Conservation (phyloP, 2,888 invertebrate genomes). For the Poecilobothrus nobilitatus region DNA sequence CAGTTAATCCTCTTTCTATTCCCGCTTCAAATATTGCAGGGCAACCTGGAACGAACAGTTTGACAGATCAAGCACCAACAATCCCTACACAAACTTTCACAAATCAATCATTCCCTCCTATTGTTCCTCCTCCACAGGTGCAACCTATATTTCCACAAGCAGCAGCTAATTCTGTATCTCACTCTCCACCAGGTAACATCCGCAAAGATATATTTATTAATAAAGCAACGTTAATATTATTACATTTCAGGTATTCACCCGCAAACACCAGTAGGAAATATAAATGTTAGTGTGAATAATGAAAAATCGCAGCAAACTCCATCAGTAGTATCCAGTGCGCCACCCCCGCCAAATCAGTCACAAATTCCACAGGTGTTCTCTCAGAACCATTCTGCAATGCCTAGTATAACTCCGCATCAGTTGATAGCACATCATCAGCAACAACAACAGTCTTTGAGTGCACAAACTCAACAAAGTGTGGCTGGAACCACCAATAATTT, state of each 20-base stretch:
- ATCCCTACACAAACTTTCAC: constrained; percentile 80
- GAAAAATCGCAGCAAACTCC: constrained; percentile 10
- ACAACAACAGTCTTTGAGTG: neutral
- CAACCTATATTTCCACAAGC: constrained; percentile 8
- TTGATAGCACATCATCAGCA: constrained; percentile 1
- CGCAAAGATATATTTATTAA: neutral
- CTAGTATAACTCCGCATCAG: constrained; percentile 7
- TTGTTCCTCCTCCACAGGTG: constrained; percentile 23
- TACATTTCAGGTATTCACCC: constrained; percentile 14
- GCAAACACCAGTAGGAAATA: neutral
- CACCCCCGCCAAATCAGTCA: neutral
- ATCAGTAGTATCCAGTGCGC: neutral
- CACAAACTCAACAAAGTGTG: neutral
- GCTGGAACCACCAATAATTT: constrained; percentile 8
- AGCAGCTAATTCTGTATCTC: constrained; percentile 8
- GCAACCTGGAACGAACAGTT: constrained; percentile 30
- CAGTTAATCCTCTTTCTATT: constrained; percentile 10
- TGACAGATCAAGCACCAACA: constrained; percentile 33
- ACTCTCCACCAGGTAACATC: constrained; percentile 8
- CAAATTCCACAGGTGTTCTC: constrained; percentile 15
- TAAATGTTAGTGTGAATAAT: neutral
- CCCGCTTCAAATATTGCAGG: constrained; percentile 40
- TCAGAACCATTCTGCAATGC: constrained; percentile 13
- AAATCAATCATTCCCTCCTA: constrained; percentile 64
- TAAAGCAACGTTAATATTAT: neutral